These are phyloP conservation scores for Rhinichthys osculus DNA, from an alignment of 2,797 vertebrate species.

Conservation along the genomic window DNA sequence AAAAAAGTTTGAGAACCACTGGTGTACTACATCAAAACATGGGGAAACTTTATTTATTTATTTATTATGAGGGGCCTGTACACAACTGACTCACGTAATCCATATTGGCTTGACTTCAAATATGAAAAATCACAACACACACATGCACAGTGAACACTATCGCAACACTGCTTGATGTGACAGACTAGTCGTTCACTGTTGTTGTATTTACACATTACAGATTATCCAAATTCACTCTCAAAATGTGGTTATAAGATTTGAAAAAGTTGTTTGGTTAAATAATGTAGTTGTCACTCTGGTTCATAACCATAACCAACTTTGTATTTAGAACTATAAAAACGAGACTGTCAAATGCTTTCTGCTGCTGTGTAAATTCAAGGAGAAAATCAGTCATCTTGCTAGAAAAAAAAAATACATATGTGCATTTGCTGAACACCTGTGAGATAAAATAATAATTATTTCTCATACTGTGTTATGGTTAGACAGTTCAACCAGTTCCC, in stretches of 20 bases:
- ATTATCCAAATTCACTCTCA: not conserved
- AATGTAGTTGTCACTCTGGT: not conserved
- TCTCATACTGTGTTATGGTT: not conserved
- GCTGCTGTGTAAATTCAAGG: slow-evolving; percentile 21
- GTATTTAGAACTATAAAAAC: not conserved
- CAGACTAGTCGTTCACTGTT: not conserved
- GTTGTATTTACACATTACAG: not conserved
- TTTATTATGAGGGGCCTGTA: not conserved
- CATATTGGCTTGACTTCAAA: not conserved
- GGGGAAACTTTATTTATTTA: no score
- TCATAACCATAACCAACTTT: not conserved
- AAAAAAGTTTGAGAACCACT: no score
- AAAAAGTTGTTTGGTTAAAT: not conserved
- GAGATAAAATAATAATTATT: not conserved
- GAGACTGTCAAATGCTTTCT: not conserved
- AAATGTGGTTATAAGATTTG: not conserved
- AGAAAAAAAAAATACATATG: not conserved
- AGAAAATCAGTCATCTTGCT: slow-evolving; percentile 34
- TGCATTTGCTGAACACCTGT: slow-evolving; percentile 40
- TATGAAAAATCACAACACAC: not conserved
- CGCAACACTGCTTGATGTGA: not conserved
- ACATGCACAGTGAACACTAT: not conserved
- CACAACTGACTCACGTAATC: not conserved
- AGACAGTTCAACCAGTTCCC: not conserved
- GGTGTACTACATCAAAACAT: no score